Percentiles rank a stretch among this genome's conserved stretches.
These are phyloP conservation scores for Neocrepidodera transversa DNA, from an alignment of 2,888 invertebrate species.

Conservation along the genomic window DNA sequence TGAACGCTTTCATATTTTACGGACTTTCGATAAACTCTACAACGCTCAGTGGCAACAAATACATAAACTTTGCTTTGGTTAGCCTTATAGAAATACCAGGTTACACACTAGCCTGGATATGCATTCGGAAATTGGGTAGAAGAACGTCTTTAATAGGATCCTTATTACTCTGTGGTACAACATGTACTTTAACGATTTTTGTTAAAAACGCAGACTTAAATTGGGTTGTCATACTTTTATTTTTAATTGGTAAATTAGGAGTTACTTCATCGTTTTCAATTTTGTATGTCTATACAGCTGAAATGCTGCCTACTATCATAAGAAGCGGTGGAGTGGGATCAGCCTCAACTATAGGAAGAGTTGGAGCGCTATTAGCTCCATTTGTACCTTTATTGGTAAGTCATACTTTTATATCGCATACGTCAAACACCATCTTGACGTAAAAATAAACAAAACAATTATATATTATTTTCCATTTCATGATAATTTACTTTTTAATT, in stretches of 20 bases:
- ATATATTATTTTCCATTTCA: too few relatives aligned
- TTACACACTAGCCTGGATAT: slow-evolving; percentile 64
- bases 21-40: slow-evolving; percentile 73
- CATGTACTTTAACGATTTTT: slow-evolving; percentile 65
- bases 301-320: slow-evolving; percentile 64
- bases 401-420: slow-evolving; percentile 5
- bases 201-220: slow-evolving; percentile 52
- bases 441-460: too few relatives aligned
- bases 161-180: slow-evolving; percentile 58
- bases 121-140: slow-evolving; percentile 63
- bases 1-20: slow-evolving; percentile 73
- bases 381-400: slow-evolving; percentile 67
- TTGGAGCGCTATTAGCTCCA: slow-evolving; percentile 69
- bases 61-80: slow-evolving; percentile 70
- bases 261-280: slow-evolving; percentile 70
- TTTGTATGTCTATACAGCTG: slow-evolving; percentile 69
- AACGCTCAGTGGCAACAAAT: slow-evolving; percentile 71
- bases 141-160: slow-evolving; percentile 63
- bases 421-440: too few relatives aligned
- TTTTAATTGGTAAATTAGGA: slow-evolving; percentile 69
- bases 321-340: slow-evolving; percentile 68
- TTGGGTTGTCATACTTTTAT: slow-evolving; percentile 65
- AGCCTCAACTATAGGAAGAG: slow-evolving; percentile 66
- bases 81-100: slow-evolving; percentile 69
- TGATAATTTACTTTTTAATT: too few relatives aligned